These are phyloP conservation scores for Ptychochromis oligacanthus DNA, from an alignment of 2,113 vertebrate species.

Conservation along the genomic window DNA sequence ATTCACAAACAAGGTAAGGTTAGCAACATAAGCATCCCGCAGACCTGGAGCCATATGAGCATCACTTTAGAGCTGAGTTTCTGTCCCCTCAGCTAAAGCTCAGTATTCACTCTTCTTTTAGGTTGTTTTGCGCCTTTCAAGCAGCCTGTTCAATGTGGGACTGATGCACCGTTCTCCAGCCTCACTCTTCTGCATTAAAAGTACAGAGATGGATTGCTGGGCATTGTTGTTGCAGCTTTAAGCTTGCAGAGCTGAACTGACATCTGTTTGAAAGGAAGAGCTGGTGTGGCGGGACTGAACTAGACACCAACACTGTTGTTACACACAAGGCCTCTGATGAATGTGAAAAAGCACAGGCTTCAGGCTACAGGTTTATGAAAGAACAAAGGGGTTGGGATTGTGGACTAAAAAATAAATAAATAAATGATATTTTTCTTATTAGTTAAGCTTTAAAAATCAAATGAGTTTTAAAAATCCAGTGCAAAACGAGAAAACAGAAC, in stretches of 20 bases:
- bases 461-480: not conserved
- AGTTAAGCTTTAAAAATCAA: not conserved
- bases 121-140: not conserved
- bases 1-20: no score
- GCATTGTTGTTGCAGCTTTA: not conserved
- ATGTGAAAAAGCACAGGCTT: not conserved
- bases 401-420: not conserved
- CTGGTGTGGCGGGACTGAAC: not conserved
- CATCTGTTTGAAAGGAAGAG: not conserved
- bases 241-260: conserved; percentile 8
- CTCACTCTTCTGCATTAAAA: not conserved
- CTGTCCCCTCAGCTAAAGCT: not conserved
- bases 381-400: not conserved
- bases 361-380: not conserved
- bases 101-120: not conserved
- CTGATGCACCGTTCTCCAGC: not conserved
- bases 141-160: not conserved
- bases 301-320: not conserved
- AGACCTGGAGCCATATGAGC: not conserved
- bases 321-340: not conserved
- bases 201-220: not conserved
- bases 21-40: no score
- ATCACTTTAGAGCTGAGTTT: not conserved
- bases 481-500: not conserved
- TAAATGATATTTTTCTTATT: no score